A percentile compares a stretch with the other conserved stretches of the same genome.
Conservation (phyloP, 92 coral and sea anemone species). For the Paramuricea clavata region DNA sequence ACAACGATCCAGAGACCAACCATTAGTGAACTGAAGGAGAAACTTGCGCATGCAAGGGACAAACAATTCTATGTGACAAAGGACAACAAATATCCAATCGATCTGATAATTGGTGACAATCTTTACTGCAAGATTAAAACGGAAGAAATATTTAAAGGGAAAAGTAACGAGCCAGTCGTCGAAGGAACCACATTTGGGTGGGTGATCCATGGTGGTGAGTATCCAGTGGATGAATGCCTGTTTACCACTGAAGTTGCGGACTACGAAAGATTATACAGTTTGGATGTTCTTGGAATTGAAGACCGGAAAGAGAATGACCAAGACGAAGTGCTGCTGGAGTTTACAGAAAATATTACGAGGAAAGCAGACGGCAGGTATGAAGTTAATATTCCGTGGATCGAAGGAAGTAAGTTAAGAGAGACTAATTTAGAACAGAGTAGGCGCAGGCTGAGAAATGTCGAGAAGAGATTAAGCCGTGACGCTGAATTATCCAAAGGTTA, state of each 20-base stretch:
- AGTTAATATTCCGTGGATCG: slow-evolving; percentile 58
- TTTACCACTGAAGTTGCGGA: no score
- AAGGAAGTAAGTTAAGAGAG: slow-evolving; percentile 31
- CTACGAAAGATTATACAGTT: no score
- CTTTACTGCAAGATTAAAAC: not conserved
- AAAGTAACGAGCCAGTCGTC: not conserved
- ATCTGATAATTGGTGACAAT: slow-evolving; percentile 3
- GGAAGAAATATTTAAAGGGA: not conserved
- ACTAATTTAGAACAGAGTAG: slow-evolving; percentile 25
- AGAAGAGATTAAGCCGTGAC: not conserved
- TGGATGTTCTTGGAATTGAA: no score
- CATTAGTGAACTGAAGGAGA: slow-evolving; percentile 51
- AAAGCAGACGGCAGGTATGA: slow-evolving; percentile 61
- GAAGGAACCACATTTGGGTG: no score
- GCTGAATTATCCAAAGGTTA: slow-evolving; percentile 6
- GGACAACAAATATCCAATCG: not conserved
- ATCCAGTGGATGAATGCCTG: no score
- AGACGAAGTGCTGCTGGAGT: not conserved
- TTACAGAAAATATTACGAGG: slow-evolving; percentile 48
- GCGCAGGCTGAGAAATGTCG: not conserved
- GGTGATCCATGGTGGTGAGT: no score
- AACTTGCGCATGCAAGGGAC: not conserved
- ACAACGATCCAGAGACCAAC: slow-evolving; percentile 55
- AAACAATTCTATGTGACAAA: not conserved
- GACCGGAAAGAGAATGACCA: no score